These are phyloP conservation scores for Hormiphora californensis DNA, from an alignment of 37 sponge, comb jelly and placozoan species.

Conservation along the genomic window DNA sequence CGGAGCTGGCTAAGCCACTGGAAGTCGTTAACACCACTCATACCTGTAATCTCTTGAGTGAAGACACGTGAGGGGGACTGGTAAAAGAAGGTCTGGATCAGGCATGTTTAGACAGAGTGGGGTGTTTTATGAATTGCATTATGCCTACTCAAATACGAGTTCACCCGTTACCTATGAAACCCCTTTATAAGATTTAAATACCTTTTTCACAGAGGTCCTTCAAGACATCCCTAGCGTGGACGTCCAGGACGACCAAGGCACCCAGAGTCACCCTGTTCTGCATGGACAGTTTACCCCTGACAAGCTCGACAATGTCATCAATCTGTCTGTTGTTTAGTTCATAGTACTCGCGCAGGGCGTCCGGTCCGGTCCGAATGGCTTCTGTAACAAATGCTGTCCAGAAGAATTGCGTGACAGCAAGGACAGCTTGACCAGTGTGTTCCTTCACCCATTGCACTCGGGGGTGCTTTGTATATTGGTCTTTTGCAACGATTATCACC, in stretches of 20 bases:
- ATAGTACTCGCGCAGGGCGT: constrained; percentile 81
- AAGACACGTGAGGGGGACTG: not conserved
- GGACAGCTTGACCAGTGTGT: constrained; percentile 96
- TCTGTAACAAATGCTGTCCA: constrained; percentile 85
- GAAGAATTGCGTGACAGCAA: constrained; percentile 91
- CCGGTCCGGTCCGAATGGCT: constrained; percentile 76
- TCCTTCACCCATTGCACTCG: constrained; percentile 86
- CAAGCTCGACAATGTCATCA: constrained; percentile 85
- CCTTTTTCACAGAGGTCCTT: constrained; percentile 53
- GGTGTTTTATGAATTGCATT: not conserved
- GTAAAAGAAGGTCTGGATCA: not conserved
- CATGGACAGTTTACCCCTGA: constrained; percentile 91
- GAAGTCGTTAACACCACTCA: constrained; percentile 87
- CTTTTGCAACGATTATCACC: constrained; percentile 69
- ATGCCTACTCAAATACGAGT: not conserved
- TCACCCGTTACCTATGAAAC: not conserved
- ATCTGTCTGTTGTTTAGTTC: constrained; percentile 82
- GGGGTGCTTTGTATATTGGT: constrained; percentile 61
- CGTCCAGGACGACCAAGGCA: constrained; percentile 95
- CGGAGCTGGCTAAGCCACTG: constrained; percentile 97
- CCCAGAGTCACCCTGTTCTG: constrained; percentile 96
- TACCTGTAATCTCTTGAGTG: constrained; percentile 61
- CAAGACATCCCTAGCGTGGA: constrained; percentile 95
- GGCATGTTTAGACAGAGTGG: not conserved
- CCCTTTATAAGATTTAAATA: too few relatives aligned